Evolutionary conservation across 2,888 invertebrate genomes (phyloP).

Genomic region (Caenorhabditis uteleia): DNA sequence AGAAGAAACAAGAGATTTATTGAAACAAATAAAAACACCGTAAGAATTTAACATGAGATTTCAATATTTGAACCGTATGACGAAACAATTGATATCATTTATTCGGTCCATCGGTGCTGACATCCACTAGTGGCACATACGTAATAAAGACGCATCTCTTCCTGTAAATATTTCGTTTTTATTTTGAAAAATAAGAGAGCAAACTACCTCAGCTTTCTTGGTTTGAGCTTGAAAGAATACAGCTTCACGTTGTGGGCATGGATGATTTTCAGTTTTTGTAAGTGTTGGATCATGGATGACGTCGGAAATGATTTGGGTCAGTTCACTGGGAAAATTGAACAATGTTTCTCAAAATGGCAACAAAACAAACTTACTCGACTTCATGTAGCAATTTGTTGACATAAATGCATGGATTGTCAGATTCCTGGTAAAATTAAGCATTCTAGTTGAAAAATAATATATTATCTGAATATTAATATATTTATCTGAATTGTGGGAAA

Average conservation of each 20-base stretch:
- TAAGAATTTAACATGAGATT: slow-evolving; percentile 1
- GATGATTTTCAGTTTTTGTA: slow-evolving; percentile 96
- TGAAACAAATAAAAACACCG: not conserved
- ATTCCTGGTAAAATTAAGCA: no score
- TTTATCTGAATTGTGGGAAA: no score
- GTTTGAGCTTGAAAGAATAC: slow-evolving; percentile 96
- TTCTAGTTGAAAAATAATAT: no score
- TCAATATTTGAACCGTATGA: no score
- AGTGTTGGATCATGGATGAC: slow-evolving; percentile 97
- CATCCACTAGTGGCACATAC: slow-evolving; percentile 72
- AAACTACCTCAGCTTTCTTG: slow-evolving; percentile 81
- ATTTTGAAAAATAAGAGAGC: no score
- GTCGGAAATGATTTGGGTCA: slow-evolving; percentile 97
- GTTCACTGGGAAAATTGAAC: slow-evolving; percentile 76
- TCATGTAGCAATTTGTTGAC: slow-evolving; percentile 99
- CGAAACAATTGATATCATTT: slow-evolving; percentile 1
- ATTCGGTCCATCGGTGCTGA: slow-evolving; percentile 73
- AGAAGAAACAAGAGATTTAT: no score
- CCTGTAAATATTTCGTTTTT: no score
- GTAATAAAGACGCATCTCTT: slow-evolving; percentile 74
- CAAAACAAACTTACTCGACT: slow-evolving; percentile 81
- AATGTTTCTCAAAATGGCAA: slow-evolving; percentile 1
- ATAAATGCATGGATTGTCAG: slow-evolving; percentile 97
- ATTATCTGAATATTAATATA: no score
- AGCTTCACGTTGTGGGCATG: slow-evolving; percentile 90